These are phyloP conservation scores for Gallinago undulata DNA, from an alignment of 2,113 vertebrate genomes.

Conservation along the genomic window DNA sequence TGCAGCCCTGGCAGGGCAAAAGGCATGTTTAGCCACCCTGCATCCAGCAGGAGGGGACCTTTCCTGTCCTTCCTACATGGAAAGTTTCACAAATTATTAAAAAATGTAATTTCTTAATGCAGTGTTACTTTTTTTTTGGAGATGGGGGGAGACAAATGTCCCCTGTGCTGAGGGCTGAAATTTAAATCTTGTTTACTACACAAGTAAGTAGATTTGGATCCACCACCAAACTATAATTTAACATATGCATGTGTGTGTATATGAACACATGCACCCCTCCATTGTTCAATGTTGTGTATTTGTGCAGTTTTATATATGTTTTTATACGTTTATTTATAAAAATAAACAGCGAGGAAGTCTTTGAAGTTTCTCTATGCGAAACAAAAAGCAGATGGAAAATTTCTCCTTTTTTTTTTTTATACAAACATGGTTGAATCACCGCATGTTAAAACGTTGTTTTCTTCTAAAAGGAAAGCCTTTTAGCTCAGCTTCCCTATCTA, in stretches of 20 bases:
- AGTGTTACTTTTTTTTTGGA: not conserved
- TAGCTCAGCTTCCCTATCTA: not conserved
- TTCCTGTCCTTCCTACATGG: not conserved
- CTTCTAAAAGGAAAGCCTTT: not conserved
- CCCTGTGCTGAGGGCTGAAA: not conserved
- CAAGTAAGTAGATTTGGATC: not conserved
- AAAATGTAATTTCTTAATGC: not conserved
- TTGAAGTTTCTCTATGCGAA: slow-evolving; percentile 6
- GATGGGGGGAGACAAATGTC: not conserved
- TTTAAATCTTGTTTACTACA: not conserved
- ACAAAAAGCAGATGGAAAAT: slow-evolving; percentile 36
- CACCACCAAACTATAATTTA: not conserved
- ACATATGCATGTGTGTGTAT: not conserved
- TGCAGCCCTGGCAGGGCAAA: not conserved
- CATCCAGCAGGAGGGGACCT: not conserved
- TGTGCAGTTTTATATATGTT: not conserved
- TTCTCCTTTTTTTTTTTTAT: not conserved
- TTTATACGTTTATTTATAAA: not conserved
- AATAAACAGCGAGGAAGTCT: slow-evolving; percentile 10
- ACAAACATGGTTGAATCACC: slow-evolving; percentile 4
- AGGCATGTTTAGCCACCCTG: not conserved
- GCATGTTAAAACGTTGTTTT: not conserved
- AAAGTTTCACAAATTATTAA: not conserved
- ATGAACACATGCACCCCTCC: not conserved
- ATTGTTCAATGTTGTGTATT: not conserved